A percentile compares a stretch with the other conserved stretches of the same genome.
Conservation (phyloP, 2,113 vertebrate species). For the zebrafish (Danio rerio) region GRCz12tu NC_133177.1:10471501-10472000, state of each 20-base stretch:
- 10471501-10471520: too few species aligned
- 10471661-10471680: background rate
- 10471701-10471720: background rate
- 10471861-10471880: background rate
- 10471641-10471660: background rate
- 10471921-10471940: background rate
- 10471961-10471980: background rate
- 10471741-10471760: background rate
- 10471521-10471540: too few species aligned
- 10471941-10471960: background rate
- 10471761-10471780: conserved; percentile 33
- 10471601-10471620: background rate
- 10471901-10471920: background rate
- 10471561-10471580: too few species aligned
- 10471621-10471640: background rate
- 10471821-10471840: background rate
- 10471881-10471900: background rate
- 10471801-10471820: conserved; percentile 14
- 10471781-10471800: conserved; percentile 26
- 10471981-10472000: background rate
- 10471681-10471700: background rate
- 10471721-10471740: background rate
- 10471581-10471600: background rate
- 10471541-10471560: too few species aligned
- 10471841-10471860: background rate